Conservation (phyloP, 1,140 invertebrate species). For the Trissolcus basalis region DNA sequence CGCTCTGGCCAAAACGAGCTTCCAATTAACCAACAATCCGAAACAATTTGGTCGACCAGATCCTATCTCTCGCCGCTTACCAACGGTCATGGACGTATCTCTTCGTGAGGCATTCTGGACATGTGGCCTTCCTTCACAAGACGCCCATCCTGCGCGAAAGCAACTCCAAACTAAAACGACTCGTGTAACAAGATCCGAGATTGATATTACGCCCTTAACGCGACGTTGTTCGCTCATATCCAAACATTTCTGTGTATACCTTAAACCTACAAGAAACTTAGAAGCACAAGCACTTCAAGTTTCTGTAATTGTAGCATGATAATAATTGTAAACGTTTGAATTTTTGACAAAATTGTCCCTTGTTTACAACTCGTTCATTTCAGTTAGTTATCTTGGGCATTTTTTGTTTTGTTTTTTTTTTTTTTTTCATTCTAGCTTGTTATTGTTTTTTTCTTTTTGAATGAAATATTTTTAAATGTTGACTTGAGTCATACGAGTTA, state of each 20-base stretch:
- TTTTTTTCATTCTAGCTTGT: no score
- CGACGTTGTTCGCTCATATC: conserved; percentile 62
- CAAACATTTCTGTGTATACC: conserved; percentile 44
- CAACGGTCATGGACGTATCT: conserved; percentile 61
- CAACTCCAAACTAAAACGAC: conserved; percentile 61
- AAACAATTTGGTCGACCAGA: conserved; percentile 73
- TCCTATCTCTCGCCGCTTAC: conserved; percentile 66
- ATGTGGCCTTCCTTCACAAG: conserved; percentile 60
- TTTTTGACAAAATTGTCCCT: not conserved
- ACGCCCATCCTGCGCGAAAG: conserved; percentile 56
- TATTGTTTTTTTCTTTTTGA: no score
- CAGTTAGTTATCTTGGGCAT: no score
- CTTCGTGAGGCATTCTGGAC: conserved; percentile 61
- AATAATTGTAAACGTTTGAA: not conserved
- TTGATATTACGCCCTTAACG: conserved; percentile 64
- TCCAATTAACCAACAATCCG: conserved; percentile 74
- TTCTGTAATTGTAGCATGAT: conserved; percentile 37
- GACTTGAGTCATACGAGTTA: no score
- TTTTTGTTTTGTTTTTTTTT: no score
- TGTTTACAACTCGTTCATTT: no score
- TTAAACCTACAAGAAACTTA: conserved; percentile 38
- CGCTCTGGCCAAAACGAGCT: conserved; percentile 67
- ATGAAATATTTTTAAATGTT: no score
- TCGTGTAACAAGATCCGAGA: conserved; percentile 64
- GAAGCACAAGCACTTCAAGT: conserved; percentile 1